Evolutionary conservation across 2,888 invertebrate genomes (phyloP).

Genomic region (Lampropteryx suffumata): DNA sequence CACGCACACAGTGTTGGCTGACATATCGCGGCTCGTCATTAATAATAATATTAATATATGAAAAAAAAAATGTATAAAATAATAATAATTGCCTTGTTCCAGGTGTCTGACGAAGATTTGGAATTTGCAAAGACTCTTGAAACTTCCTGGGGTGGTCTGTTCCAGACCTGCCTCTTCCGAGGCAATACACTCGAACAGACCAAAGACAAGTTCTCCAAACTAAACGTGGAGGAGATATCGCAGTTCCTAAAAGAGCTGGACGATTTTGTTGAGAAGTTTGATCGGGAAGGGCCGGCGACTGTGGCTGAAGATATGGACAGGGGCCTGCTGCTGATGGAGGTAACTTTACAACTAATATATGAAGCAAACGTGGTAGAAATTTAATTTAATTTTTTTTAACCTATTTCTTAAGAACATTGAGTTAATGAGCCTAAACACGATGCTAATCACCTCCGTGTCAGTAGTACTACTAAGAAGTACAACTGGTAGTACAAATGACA

Average conservation of each 20-base stretch:
- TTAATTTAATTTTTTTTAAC: too few species aligned
- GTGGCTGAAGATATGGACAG: conserved; percentile 90
- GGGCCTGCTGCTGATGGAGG: conserved; percentile 88
- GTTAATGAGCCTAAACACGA: too few species aligned
- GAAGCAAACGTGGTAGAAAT: too few species aligned
- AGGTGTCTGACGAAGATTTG: conserved; percentile 82
- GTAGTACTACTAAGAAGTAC: too few species aligned
- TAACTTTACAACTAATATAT: conserved; percentile 48
- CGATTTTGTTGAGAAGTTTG: conserved; percentile 89
- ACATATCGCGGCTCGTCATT: too few species aligned
- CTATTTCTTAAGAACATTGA: too few species aligned
- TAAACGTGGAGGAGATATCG: conserved; percentile 89
- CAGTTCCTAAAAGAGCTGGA: conserved; percentile 84
- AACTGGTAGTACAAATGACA: too few species aligned
- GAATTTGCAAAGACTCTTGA: conserved; percentile 83
- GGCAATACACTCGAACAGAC: conserved; percentile 88
- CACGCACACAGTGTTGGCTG: too few species aligned
- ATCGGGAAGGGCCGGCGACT: conserved; percentile 89
- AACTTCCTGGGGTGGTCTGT: conserved; percentile 87
- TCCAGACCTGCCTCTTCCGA: conserved; percentile 86
- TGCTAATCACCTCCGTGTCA: too few species aligned
- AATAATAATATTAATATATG: too few species aligned
- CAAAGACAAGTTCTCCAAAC: conserved; percentile 92
- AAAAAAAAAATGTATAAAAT: too few species aligned
- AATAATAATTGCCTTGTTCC: conserved; percentile 1